Conservation (phyloP, 1,140 invertebrate genomes). For the Penaeus japonicus region DNA sequence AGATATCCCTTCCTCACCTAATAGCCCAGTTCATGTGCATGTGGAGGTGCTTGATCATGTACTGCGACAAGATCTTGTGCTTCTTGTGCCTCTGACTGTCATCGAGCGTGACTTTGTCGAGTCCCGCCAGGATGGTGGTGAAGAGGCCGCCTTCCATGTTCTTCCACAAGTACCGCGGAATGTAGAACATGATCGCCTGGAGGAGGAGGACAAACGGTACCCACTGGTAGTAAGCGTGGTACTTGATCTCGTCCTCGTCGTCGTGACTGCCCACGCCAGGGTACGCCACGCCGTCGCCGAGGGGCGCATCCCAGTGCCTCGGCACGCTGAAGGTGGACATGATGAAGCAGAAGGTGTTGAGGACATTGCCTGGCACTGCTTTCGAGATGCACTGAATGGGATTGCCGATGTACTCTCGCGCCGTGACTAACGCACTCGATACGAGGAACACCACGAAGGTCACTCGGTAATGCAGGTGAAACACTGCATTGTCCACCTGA, state of each 20-base stretch:
- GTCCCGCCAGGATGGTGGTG: conserved; percentile 59
- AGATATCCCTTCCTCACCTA: conserved; percentile 32
- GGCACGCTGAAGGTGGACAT: conserved; percentile 63
- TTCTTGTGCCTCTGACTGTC: conserved; percentile 47
- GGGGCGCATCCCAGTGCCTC: conserved; percentile 35
- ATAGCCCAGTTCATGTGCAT: conserved; percentile 59
- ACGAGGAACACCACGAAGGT: conserved; percentile 69
- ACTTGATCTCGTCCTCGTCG: conserved; percentile 70
- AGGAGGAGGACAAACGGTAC: conserved; percentile 66
- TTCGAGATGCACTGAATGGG: conserved; percentile 65
- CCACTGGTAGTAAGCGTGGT: conserved; percentile 66
- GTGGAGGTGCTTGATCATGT: conserved; percentile 59
- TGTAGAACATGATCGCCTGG: conserved; percentile 66
- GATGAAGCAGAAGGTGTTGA: conserved; percentile 67
- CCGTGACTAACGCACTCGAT: conserved; percentile 68
- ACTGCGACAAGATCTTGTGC: conserved; percentile 54
- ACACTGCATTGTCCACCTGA: conserved; percentile 68
- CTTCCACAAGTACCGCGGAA: conserved; percentile 64
- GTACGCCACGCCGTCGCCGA: conserved; percentile 59
- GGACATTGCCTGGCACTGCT: conserved; percentile 65
- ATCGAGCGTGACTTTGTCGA: conserved; percentile 55
- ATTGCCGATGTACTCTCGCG: conserved; percentile 68
- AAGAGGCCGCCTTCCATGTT: conserved; percentile 60
- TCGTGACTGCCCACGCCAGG: conserved; percentile 62
- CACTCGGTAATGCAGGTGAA: conserved; percentile 68